phyloP scores from a whole-genome alignment of 64 coral and sea anemone genomes.

The Trachythela sp. region DNA sequence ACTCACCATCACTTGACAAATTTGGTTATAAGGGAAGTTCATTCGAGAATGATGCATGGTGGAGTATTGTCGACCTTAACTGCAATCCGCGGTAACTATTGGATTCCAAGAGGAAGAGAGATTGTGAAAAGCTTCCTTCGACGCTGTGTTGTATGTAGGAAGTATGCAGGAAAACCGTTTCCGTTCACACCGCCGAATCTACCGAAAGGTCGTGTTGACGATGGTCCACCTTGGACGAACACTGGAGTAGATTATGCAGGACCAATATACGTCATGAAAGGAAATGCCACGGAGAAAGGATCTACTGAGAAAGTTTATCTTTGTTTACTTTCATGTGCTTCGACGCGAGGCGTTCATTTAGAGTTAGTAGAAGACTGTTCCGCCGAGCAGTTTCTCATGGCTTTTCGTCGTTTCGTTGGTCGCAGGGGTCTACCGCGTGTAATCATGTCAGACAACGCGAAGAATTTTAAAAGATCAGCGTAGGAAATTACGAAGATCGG shows the following conservation, averaged over 20 bases:
- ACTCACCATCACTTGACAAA: background rate
- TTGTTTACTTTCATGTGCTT: background rate
- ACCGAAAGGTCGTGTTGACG: background rate
- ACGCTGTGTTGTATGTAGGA: background rate
- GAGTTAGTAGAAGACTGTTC: background rate
- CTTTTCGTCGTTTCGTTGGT: background rate
- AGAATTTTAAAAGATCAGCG: background rate
- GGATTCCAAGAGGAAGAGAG: background rate
- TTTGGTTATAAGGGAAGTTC: background rate
- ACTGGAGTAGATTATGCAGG: background rate
- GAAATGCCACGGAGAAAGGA: background rate
- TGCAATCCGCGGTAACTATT: background rate
- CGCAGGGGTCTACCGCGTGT: background rate
- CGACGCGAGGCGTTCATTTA: background rate
- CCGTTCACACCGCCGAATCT: background rate
- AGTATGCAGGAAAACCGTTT: background rate
- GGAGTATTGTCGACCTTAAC: background rate
- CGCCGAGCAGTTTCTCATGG: background rate
- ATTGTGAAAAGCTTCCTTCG: background rate
- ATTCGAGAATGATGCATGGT: background rate
- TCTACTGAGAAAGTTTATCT: background rate
- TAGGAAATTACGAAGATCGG: conserved; percentile 10
- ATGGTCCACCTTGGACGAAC: background rate
- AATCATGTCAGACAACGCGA: too few species aligned
- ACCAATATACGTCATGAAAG: background rate